These are phyloP conservation scores for Lasioglossum malachurum DNA, from an alignment of 2,888 invertebrate species.

Conservation along the genomic window DNA sequence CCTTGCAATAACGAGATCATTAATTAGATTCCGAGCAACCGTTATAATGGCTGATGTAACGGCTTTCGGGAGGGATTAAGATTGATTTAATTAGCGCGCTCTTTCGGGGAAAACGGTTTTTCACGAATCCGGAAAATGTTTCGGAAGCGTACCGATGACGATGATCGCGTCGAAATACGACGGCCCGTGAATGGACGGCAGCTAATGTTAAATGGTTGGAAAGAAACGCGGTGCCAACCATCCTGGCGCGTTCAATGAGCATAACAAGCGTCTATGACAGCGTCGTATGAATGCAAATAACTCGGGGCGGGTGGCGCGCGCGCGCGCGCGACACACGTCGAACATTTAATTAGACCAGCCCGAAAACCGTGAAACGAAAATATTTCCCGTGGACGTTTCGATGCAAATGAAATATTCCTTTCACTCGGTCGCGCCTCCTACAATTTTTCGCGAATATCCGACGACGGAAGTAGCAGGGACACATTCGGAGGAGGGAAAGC, in stretches of 20 bases:
- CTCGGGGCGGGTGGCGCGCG: too few relatives aligned
- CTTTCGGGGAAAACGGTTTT: background rate
- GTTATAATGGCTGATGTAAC: background rate
- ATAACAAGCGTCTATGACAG: slow-evolving; percentile 7
- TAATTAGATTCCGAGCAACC: slow-evolving; percentile 11
- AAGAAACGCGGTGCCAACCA: slow-evolving; percentile 69
- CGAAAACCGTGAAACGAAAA: background rate
- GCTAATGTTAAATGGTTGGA: slow-evolving; percentile 73
- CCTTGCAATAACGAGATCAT: slow-evolving; percentile 2
- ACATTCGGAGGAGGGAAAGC: background rate
- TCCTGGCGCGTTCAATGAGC: slow-evolving; percentile 39
- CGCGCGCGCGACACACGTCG: background rate
- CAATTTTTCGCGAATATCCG: background rate
- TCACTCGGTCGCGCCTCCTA: too few relatives aligned
- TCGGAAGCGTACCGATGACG: background rate
- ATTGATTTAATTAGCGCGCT: background rate
- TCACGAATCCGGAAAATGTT: background rate
- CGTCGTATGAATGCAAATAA: slow-evolving; percentile 45
- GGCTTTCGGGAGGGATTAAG: slow-evolving; percentile 7
- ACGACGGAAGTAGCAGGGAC: background rate
- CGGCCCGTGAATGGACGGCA: slow-evolving; percentile 40
- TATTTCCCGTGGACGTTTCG: background rate
- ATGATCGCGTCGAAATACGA: slow-evolving; percentile 24
- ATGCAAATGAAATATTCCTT: background rate
- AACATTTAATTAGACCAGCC: background rate